Base-by-base conservation (phyloP, 2,797 vertebrate species). In the Halcyon badia region DNA sequence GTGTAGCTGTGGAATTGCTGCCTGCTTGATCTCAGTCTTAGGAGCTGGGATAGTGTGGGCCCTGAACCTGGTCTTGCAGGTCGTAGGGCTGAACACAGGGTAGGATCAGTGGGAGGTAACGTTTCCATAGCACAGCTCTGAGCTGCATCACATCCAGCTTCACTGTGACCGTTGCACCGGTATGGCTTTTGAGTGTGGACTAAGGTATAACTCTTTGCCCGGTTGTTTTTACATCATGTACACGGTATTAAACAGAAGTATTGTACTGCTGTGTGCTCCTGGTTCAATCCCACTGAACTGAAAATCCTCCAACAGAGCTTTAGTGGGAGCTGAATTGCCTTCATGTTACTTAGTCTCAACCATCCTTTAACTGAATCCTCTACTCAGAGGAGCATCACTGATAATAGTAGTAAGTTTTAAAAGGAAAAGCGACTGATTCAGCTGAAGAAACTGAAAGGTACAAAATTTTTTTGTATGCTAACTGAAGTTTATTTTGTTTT, bases 401-500 rank as follows among this genome's bases (percentile, higher is more conserved):
- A 11, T 48, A 33, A 11, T 30, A 37, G 28, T 33, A 56, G 19
- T 24, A 35, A 20, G 9, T 77, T 92, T 89, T 70, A 35, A 73
- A 91, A 80, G 33, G 10, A 60, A 57, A 70, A 75, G 28, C 46
- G 37, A 14, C 35, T n/a, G 16, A 89, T 83, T 52, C 25, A 65
- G 49, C 37, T 78, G 49, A 86, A 79, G 48, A 89, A 82, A 57
- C 28, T 12, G 37, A 54, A 79, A 51, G 9, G n/a, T 85, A 35
- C 0, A 0, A 5, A 6, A 3, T 44, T 35, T 69, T 81, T 83
- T 90, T 20, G 19, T 51, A 6, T 35, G 8, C 33, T 91, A 88
- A 90, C 48, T 68, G 52, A 25, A 80, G 44, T 73, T 83, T 86
- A 10, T 42, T 89, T 71, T 95, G 17, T 89, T 95, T 91, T 95